Evolutionary conservation across 2,797 vertebrate species (phyloP), one percentile per base, ranked within the genome.

Genomic region (Manis crassicaudata): DNA sequence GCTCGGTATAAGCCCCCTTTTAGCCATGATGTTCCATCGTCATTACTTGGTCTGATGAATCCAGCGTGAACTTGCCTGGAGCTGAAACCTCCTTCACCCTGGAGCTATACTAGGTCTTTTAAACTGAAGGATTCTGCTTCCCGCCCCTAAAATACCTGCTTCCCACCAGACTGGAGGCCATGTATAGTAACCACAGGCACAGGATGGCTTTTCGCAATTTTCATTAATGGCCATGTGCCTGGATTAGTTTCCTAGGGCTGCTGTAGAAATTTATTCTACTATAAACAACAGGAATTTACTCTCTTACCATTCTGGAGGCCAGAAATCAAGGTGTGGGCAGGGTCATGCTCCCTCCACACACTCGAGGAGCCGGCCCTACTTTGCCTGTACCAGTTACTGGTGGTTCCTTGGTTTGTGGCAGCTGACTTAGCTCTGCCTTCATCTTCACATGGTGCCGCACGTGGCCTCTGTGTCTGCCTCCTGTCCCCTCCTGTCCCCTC

Each of bases 401-500:
- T 46, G 58, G 72, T 52, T 63, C 43, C 70, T 23, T 35, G 60
- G 73, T 43, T 62, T 68, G 67, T 11, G 43, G 67, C 37, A 17
- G 25, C 60, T 56, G 25, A 11, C 12, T 20, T 16, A 20, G 21
- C 73, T 62, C 43, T 40, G 60, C 75, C 60, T 56, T 62, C 40
- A 23, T n/a, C n/a, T 13, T 35, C 70, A 18, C 46, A 0, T 0
- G 18, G 43, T 6, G 43, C 40, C 25, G n/a, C 5, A 18, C 1
- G 0, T 1, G 35, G n/a, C 14, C 10, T 40, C 77, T 14, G 17
- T 62, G 21, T 60, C 8, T 63, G 18, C 13, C 25, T 4, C 2
- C 9, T 5, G 2, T 58, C 10, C 2, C 27, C 5, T 40, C 3
- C 11, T 18, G 2, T 21, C 16, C 1, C 10, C 16, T 0, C 5